A percentile compares a stretch with the other conserved stretches of the same genome.
phyloP scores from a whole-genome alignment of 2,797 vertebrate species.

The Malacoctenus gilli region DNA sequence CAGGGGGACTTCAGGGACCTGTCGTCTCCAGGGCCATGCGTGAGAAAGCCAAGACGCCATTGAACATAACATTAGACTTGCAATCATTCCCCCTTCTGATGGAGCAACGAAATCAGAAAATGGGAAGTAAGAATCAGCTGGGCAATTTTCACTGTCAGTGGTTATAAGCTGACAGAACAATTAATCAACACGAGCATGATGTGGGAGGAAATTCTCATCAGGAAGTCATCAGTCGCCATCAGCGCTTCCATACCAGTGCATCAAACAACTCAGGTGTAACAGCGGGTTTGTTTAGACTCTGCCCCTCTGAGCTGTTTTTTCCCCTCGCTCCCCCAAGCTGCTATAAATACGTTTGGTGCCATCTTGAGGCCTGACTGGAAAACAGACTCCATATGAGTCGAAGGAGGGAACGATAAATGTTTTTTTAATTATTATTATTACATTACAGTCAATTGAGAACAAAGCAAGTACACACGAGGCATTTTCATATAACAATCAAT shows the following conservation, averaged over 20 bases:
- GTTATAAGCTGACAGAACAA: constrained; percentile 50
- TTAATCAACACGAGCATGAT: constrained; percentile 55
- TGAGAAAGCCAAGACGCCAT: no score
- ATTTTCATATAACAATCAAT: no score
- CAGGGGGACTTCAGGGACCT: constrained; percentile 13
- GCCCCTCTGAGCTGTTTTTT: background rate
- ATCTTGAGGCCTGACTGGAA: constrained; percentile 53
- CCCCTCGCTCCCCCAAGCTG: no score
- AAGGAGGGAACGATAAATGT: no score
- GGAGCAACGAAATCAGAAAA: constrained; percentile 54
- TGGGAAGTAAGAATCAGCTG: constrained; percentile 51
- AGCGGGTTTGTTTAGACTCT: constrained; percentile 26
- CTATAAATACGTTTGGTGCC: constrained; percentile 43
- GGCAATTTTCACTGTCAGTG: constrained; percentile 58
- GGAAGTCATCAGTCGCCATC: constrained; percentile 61
- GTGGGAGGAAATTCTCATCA: constrained; percentile 66
- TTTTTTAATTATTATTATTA: no score
- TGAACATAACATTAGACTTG: constrained; percentile 32
- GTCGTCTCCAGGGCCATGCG: constrained; percentile 13
- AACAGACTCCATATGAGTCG: background rate
- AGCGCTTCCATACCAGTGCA: constrained; percentile 18
- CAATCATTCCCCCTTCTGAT: constrained; percentile 53
- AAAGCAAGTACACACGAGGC: no score
- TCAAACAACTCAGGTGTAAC: constrained; percentile 42
- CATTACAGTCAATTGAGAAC: no score